Evolutionary conservation across 2,888 invertebrate species (phyloP).

Genomic region (Volucella bombylans): DNA sequence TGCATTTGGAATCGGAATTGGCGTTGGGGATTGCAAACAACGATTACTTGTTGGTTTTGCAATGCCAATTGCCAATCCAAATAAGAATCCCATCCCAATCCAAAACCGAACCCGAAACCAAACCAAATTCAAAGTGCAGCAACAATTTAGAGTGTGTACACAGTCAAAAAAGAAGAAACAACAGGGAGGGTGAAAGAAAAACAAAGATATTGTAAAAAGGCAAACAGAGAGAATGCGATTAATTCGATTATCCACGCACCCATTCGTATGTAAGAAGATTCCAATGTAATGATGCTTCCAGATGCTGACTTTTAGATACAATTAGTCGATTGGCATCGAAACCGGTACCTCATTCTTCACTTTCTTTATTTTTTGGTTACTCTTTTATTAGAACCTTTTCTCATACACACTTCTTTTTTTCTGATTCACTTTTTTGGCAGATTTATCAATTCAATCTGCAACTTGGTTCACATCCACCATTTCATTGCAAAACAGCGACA

Average conservation of each 20-base stretch:
- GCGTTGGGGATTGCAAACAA: constrained; percentile 18
- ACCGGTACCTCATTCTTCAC: constrained; percentile 23
- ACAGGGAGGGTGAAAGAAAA: constrained; percentile 12
- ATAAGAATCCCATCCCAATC: too few species aligned
- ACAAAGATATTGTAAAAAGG: constrained; percentile 8
- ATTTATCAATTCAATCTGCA: constrained; percentile 48
- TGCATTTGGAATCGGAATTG: constrained; percentile 27
- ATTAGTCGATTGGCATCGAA: constrained; percentile 21
- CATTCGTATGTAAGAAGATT: constrained; percentile 50
- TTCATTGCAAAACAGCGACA: constrained; percentile 14
- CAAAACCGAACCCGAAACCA: too few species aligned
- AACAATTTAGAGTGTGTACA: constrained; percentile 10
- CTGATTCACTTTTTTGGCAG: constrained; percentile 28
- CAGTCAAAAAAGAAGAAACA: constrained; percentile 15
- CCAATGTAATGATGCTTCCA: constrained; percentile 55
- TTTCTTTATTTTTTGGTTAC: constrained; percentile 4
- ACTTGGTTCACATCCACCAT: constrained; percentile 28
- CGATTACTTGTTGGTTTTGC: constrained; percentile 61
- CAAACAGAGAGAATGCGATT: constrained; percentile 42
- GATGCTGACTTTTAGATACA: constrained; percentile 58
- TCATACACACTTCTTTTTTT: constrained; percentile 39
- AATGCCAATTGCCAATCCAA: not conserved
- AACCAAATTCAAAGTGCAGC: not conserved
- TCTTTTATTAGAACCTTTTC: constrained; percentile 12
- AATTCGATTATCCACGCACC: constrained; percentile 73